Evolutionary conservation across 2,113 vertebrate genomes (phyloP).

Genomic region (Eulacestoma nigropectus): DNA sequence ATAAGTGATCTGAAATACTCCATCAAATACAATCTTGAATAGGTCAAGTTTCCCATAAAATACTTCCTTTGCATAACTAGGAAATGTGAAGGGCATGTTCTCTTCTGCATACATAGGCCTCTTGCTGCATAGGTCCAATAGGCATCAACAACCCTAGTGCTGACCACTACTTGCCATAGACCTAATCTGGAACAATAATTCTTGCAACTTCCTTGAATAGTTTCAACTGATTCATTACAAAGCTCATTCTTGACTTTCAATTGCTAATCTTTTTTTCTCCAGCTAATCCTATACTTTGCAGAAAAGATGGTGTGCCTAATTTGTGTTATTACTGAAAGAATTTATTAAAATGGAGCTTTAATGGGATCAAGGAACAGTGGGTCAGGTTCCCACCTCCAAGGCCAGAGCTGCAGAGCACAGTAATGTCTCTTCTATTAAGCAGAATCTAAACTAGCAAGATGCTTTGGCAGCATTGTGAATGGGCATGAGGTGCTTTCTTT

Average conservation of each 20-base stretch:
- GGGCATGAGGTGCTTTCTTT: background rate
- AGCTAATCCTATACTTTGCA: background rate
- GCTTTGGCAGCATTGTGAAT: background rate
- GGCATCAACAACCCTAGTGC: background rate
- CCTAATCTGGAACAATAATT: background rate
- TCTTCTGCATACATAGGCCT: background rate
- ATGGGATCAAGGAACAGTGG: background rate
- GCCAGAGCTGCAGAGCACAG: background rate
- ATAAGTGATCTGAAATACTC: background rate
- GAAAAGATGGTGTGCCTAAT: background rate
- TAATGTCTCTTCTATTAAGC: background rate
- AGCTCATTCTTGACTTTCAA: background rate
- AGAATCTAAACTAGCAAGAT: background rate
- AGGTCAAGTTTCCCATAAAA: background rate
- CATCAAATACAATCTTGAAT: background rate
- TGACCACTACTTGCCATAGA: background rate
- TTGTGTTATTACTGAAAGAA: slow-evolving; percentile 16
- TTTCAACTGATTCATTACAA: background rate
- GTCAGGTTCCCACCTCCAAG: background rate
- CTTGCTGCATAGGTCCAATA: background rate
- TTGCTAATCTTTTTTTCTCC: background rate
- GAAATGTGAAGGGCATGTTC: background rate
- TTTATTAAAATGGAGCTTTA: slow-evolving; percentile 23
- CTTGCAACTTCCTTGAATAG: background rate
- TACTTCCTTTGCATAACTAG: background rate